Evolutionary conservation across 2,797 vertebrate species (phyloP), one percentile per base, ranked within the genome.

Genomic region (Alosa sapidissima): DNA sequence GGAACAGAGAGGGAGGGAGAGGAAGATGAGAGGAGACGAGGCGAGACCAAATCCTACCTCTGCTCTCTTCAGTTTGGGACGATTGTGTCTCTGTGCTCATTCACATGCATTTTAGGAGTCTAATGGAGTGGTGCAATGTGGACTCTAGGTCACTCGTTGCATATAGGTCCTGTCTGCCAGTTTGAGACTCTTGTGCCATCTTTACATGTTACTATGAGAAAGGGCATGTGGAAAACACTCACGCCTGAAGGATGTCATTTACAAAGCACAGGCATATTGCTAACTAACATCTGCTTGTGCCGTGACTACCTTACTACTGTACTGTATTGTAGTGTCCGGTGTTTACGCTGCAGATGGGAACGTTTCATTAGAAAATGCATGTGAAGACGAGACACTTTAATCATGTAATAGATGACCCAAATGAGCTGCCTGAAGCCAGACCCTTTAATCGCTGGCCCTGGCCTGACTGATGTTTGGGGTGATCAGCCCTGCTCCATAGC

Each of bases 1-100:
- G 84, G 41, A 55, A 60, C 81, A n/a, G 16, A 78, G 72, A 47
- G 72, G 3, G 72, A 9, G 58, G 21, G 58, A 62, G 21, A 24
- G 58, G 24, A 14, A 14, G n/a, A 24, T 14, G 33, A 82, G 54
- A 55, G 85, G 28, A 83, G 58, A 55, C 85, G 75, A 89, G 84
- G 48, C 49, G 9, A 24, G 55, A 28, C 52, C 52, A 81, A 84
- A 49, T 14, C 33, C 47, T 7, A 10, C 52, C 28, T 62, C 45
- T 36, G 47, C 81, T 36, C 84, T 88, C 82, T 81, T 85, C 83
- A 51, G 45, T 62, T 11, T 33, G 62, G 41, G 72, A 78, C 41
- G 72, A 78, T 19, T 21, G 28, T 47, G 72, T 78, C 72, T 72
- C 33, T 0, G 0, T 45, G 11, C 16, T 8, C 36, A 8, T 78